A percentile compares a stretch with the other conserved stretches of the same genome.
Conservation (phyloP, 2,888 invertebrate genomes). For the Zele albiditarsus region DNA sequence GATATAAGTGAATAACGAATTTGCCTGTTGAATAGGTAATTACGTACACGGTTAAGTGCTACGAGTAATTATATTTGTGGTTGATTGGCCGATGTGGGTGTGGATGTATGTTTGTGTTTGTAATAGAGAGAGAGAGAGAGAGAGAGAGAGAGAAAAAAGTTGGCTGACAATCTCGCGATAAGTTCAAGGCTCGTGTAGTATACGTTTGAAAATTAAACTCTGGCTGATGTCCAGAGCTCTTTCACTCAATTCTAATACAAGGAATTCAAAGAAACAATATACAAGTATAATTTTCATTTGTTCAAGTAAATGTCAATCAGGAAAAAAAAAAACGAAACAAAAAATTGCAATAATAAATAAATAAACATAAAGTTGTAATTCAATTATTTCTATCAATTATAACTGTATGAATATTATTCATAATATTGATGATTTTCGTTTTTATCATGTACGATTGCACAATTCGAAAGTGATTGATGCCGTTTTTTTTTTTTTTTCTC, state of each 20-base stretch:
- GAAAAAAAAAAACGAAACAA: background rate
- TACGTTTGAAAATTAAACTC: background rate
- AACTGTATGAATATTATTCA: background rate
- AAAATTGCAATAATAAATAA: background rate
- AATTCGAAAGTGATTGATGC: constrained; percentile 40
- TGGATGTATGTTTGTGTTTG: background rate
- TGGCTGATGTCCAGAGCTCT: background rate
- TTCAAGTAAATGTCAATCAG: background rate
- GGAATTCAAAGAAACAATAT: background rate
- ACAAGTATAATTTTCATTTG: background rate
- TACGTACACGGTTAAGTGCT: background rate
- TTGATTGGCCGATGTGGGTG: constrained; percentile 3
- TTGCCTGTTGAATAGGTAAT: background rate
- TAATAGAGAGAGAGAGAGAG: background rate
- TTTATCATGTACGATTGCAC: constrained; percentile 20
- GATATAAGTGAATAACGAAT: background rate
- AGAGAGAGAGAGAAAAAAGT: background rate
- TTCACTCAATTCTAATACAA: background rate
- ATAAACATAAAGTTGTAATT: background rate
- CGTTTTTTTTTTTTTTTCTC: background rate
- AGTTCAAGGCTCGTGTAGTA: background rate
- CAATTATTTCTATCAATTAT: background rate
- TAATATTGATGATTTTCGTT: background rate
- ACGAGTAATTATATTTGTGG: background rate
- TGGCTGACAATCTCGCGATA: constrained; percentile 15